These are phyloP conservation scores for Sebastes kiyomatsui DNA, from an alignment of 2,797 vertebrate species.

Conservation along the genomic window DNA sequence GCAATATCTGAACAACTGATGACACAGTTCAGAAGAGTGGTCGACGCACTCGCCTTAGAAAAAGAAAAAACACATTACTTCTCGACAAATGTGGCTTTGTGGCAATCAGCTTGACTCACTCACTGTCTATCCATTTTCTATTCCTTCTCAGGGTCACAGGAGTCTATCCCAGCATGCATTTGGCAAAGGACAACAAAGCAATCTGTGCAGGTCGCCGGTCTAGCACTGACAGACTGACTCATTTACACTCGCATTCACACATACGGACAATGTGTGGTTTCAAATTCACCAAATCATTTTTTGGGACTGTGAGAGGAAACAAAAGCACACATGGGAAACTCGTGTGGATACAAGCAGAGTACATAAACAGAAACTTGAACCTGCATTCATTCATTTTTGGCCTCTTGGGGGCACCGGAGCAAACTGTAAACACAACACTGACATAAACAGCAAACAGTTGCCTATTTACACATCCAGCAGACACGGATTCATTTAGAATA, in stretches of 20 bases:
- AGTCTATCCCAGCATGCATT: neutral
- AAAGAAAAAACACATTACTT: neutral
- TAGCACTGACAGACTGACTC: neutral
- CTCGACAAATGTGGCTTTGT: slow-evolving; percentile 24
- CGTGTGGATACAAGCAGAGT: neutral
- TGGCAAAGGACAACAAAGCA: neutral
- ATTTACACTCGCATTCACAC: neutral
- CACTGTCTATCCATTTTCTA: slow-evolving; percentile 6
- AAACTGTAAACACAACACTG: too few species aligned
- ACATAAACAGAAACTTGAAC: neutral
- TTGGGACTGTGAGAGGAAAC: neutral
- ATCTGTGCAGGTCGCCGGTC: neutral
- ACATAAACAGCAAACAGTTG: too few species aligned
- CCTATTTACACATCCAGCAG: too few species aligned
- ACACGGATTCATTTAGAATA: neutral
- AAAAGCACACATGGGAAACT: neutral
- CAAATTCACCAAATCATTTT: neutral
- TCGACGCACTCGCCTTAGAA: neutral
- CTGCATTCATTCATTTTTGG: neutral
- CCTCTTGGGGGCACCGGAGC: neutral
- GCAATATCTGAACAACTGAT: slow-evolving; percentile 35
- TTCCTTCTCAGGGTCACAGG: neutral
- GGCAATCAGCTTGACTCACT: slow-evolving; percentile 1
- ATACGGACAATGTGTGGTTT: neutral
- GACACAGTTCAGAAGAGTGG: slow-evolving; percentile 34